Base-by-base conservation (phyloP, 2,113 vertebrate species). In the Tachysurus vachellii region DNA sequence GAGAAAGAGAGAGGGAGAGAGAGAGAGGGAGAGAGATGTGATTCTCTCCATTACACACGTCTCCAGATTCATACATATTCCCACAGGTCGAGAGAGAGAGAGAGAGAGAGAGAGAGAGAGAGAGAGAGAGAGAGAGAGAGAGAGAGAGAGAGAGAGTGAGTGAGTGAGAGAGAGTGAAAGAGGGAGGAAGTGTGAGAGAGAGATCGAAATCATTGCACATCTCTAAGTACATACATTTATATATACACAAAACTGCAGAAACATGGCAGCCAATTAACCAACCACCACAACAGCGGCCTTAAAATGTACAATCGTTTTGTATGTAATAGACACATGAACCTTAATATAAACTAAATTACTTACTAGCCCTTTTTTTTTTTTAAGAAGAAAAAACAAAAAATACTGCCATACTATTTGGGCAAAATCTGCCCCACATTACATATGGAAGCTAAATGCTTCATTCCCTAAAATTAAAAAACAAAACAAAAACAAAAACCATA, bases 331-430 rank as follows among this genome's bases (percentile, higher is more conserved):
- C 83, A 44, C 70, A 47, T 57, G 53, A 85, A 62, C 16, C 57
- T 21, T 23, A 64, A 44, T 17, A 73, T 21, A 23, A 62, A 50
- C 89, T 83, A 88, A 82, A 86, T 36, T 84, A 86, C 84, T 36
- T 23, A 80, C 87, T 93, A 95, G 93, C 93, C 94, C 94, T 94
- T 94, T 85, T 50, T 88, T 90, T 17, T n/a, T 62, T 26, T 21
- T 0, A 7, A 56, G 17, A 82, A 70, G 91, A 91, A 93, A 94
- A 92, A 92, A 92, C 93, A 94, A 92, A 91, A 70, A 71, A 81
- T 89, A 89, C 85, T 91, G 88, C 75, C 87, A 77, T 85, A 54
- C 36, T 76, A 89, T 86, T 89, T 90, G 89, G 91, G 91, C 86
- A 90, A n/a, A n/a, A 75, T 44, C 47, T 62, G 26, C 42, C 82